Evolutionary conservation across 2,888 invertebrate genomes (phyloP).

Genomic region (Caenorhabditis virilis): DNA sequence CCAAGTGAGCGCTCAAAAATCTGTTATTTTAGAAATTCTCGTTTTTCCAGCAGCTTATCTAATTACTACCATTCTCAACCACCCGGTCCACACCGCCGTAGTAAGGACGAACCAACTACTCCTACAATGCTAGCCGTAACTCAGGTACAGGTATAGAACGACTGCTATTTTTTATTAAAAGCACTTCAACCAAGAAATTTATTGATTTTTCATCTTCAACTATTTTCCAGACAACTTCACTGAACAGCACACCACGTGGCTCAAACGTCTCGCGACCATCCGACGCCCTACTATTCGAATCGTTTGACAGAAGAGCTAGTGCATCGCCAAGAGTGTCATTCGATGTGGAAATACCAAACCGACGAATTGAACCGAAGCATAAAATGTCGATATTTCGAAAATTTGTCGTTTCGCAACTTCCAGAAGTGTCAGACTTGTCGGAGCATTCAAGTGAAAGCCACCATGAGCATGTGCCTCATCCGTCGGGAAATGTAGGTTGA

Average conservation of each 20-base stretch:
- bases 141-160: slow-evolving; percentile 37
- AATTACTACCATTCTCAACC: slow-evolving; percentile 53
- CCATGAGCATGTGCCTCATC: slow-evolving; percentile 49
- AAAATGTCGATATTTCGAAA: slow-evolving; percentile 17
- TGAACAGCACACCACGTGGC: slow-evolving; percentile 52
- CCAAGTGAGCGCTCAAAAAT: too few relatives aligned
- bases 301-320: slow-evolving; percentile 18
- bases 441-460: slow-evolving; percentile 54
- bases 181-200: background rate
- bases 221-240: slow-evolving; percentile 48
- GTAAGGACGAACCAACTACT: slow-evolving; percentile 15
- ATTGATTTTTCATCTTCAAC: background rate
- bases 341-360: slow-evolving; percentile 28
- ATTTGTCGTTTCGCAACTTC: slow-evolving; percentile 43
- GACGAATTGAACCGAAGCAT: slow-evolving; percentile 20
- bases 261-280: slow-evolving; percentile 37
- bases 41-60: slow-evolving; percentile 39
- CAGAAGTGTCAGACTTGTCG: slow-evolving; percentile 53
- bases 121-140: slow-evolving; percentile 27
- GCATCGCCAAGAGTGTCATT: slow-evolving; percentile 53
- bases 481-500: too few relatives aligned
- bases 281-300: slow-evolving; percentile 33
- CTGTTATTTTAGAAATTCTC: too few relatives aligned
- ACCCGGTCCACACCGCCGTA: slow-evolving; percentile 30
- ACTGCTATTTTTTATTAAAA: too few relatives aligned